Base-by-base conservation (phyloP, 2,113 vertebrate species). In the Phylloscopus trochiloides region DNA sequence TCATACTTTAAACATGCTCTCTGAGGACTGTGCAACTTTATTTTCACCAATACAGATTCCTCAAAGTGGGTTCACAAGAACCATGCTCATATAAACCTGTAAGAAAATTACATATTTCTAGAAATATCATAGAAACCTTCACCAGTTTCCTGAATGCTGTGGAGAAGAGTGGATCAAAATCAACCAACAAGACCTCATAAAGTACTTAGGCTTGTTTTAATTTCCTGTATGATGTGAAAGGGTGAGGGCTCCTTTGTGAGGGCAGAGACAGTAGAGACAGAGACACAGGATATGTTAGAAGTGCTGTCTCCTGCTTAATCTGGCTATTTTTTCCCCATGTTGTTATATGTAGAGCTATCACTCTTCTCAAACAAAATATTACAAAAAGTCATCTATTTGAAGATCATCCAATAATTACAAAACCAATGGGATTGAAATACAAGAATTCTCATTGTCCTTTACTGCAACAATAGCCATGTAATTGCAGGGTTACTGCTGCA, bases 151-250 rank as follows among this genome's bases (percentile, higher is more conserved):
- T 47, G 47, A 75, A 75, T 29, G 19, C 4, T 2, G 2, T 32
- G 25, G 19, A 89, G 70, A 75, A 84, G 15, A 75, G 25, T 21
- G 22, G 19, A 58, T 59, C 40, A 86, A 76, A 48, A 36, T 47
- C 31, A 82, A 36, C 8, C 14, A 72, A 54, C 12, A 68, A 78
- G 7, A 3, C 20, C 74, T 43, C 20, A 63, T 42, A 85, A 67
- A 43, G 3, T 21, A 11, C 0, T 0, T 32, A 36, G 5, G 20
- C 3, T 84, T 78, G 6, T 42, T 74, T 48, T 32, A 26, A 29
- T 91, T 89, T 85, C 21, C 48, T 67, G 9, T 7, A 8, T 72
- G 22, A 25, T 54, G 28, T 40, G 47, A 26, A 72, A 95, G 16
- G 10, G 1, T 25, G 7, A 84, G 19, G 15, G 6, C 1, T 15